phyloP scores from a whole-genome alignment of 2,113 vertebrate genomes.

The Urocolius indicus region DNA sequence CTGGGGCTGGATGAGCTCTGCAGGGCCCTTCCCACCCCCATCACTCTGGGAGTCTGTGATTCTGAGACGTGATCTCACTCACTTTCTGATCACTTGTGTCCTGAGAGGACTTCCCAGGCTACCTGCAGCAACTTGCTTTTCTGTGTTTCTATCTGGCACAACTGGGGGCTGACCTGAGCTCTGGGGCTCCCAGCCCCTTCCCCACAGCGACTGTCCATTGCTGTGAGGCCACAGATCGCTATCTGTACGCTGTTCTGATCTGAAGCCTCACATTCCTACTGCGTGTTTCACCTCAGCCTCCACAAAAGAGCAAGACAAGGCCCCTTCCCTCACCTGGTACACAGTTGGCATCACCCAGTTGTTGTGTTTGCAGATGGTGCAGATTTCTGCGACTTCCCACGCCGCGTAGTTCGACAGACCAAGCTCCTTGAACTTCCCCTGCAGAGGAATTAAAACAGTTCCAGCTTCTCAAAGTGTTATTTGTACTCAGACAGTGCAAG shows the following conservation, averaged over 20 bases:
- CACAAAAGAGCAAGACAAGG: background rate
- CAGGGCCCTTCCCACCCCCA: too few relatives aligned
- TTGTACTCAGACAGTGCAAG: background rate
- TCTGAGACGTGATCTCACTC: background rate
- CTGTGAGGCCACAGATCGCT: background rate
- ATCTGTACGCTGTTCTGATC: rapidly evolving
- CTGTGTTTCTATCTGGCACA: background rate
- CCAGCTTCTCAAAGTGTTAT: background rate
- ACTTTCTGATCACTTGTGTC: background rate
- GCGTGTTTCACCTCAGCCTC: background rate
- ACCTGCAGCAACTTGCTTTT: background rate
- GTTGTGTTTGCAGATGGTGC: constrained; percentile 86
- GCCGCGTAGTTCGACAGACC: constrained; percentile 92
- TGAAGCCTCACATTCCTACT: background rate
- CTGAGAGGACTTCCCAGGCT: background rate
- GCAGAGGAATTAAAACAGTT: background rate
- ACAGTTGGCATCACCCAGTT: constrained; percentile 90
- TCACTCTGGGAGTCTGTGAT: too few relatives aligned
- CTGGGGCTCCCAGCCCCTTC: background rate
- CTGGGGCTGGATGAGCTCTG: too few relatives aligned
- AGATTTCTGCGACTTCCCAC: constrained; percentile 95
- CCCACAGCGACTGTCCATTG: rapidly evolving
- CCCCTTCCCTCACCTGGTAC: constrained; percentile 85
- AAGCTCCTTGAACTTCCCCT: constrained; percentile 95
- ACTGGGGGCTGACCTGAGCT: rapidly evolving